Conservation (phyloP, 2,797 vertebrate genomes). For the Decapterus maruadsi region DNA sequence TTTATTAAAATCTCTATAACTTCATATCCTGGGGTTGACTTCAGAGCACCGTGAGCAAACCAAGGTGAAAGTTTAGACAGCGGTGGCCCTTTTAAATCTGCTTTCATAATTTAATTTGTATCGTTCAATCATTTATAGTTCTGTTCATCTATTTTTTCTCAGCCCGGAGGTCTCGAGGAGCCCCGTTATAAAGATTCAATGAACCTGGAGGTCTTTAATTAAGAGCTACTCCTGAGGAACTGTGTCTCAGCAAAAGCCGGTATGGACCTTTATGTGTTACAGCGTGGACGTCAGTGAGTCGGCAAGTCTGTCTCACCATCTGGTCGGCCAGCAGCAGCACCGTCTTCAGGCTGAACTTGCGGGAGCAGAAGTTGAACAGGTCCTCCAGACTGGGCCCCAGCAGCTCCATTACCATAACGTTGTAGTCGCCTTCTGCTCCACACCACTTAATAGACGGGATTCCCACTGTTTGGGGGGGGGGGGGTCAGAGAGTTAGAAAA, state of each 20-base stretch:
- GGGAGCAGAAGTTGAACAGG: constrained; percentile 98
- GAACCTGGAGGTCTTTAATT: not conserved
- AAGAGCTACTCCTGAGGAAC: not conserved
- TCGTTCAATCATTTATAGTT: not conserved
- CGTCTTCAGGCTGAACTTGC: constrained; percentile 98
- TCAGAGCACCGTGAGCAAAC: not conserved
- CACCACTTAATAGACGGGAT: constrained; percentile 99
- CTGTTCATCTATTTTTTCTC: constrained; percentile 11
- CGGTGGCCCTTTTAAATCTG: not conserved
- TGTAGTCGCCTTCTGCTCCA: constrained; percentile 96
- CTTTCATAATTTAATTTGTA: not conserved
- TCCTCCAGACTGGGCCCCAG: constrained; percentile 96
- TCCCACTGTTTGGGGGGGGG: constrained; percentile 86
- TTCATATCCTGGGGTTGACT: constrained; percentile 8
- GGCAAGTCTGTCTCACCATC: constrained; percentile 87
- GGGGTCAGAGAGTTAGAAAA: not conserved
- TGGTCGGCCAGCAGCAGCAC: constrained; percentile 97
- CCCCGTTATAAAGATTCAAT: not conserved
- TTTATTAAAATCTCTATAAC: constrained; percentile 40
- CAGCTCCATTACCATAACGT: constrained; percentile 98
- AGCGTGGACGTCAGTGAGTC: not conserved
- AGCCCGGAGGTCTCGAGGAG: not conserved
- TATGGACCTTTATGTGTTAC: not conserved
- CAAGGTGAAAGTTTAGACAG: constrained; percentile 14
- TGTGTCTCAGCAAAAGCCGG: not conserved